These are phyloP conservation scores for Epinotia nisella DNA, from an alignment of 2,888 invertebrate genomes.

Conservation along the genomic window DNA sequence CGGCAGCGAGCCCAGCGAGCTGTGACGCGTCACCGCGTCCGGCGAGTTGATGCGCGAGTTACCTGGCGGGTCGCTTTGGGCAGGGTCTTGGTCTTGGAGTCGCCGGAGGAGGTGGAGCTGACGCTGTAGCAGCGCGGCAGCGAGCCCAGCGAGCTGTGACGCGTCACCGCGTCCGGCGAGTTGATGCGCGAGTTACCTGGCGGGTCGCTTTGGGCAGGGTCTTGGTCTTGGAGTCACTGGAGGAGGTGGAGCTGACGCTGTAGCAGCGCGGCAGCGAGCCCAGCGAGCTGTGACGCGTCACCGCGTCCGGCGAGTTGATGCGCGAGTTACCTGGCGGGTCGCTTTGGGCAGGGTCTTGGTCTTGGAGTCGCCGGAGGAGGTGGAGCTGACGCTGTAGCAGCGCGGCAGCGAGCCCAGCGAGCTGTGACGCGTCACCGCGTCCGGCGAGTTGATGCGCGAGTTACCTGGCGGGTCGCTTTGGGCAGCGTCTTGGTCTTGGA, in stretches of 20 bases:
- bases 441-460: slow-evolving; percentile 37
- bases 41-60: slow-evolving; percentile 35
- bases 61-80: slow-evolving; percentile 52
- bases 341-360: slow-evolving; percentile 59
- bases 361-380: slow-evolving; percentile 36
- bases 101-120: slow-evolving; percentile 43
- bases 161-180: slow-evolving; percentile 55
- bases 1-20: slow-evolving; percentile 69
- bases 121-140: slow-evolving; percentile 59
- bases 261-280: slow-evolving; percentile 64
- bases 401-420: slow-evolving; percentile 70
- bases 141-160: slow-evolving; percentile 69
- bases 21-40: slow-evolving; percentile 62
- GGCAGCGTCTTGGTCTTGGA: slow-evolving; percentile 55
- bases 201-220: slow-evolving; percentile 58
- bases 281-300: slow-evolving; percentile 69
- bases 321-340: not conserved
- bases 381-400: slow-evolving; percentile 50
- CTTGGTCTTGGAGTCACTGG: slow-evolving; percentile 45
- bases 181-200: not conserved
- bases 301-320: slow-evolving; percentile 49
- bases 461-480: slow-evolving; percentile 48
- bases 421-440: slow-evolving; percentile 63
- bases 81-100: slow-evolving; percentile 52
- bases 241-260: slow-evolving; percentile 46